These are phyloP conservation scores for Drosophila falleni DNA, from an alignment of 2,888 invertebrate genomes.

Conservation along the genomic window DNA sequence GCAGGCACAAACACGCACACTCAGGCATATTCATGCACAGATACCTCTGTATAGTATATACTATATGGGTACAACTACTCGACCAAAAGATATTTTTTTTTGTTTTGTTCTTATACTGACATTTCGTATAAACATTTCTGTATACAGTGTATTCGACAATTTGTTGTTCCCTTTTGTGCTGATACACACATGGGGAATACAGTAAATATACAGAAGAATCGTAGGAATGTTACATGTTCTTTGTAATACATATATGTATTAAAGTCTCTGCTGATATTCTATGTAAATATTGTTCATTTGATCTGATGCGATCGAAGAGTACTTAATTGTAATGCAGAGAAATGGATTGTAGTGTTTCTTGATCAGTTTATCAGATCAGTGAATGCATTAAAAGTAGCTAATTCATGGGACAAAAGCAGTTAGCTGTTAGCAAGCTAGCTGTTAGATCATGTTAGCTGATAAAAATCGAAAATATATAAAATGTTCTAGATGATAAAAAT, in stretches of 20 bases:
- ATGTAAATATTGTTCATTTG: background rate
- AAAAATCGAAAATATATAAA: too few species aligned
- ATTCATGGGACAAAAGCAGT: background rate
- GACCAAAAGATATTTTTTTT: conserved; percentile 38
- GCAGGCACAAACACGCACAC: conserved; percentile 40
- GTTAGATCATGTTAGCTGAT: too few species aligned
- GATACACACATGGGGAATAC: conserved; percentile 47
- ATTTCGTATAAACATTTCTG: conserved; percentile 71
- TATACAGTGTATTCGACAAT: conserved; percentile 49
- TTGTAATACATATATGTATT: background rate
- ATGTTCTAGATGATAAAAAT: too few species aligned
- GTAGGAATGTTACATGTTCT: conserved; percentile 40
- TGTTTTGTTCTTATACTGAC: conserved; percentile 64
- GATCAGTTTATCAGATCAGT: background rate
- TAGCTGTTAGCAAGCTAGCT: too few species aligned
- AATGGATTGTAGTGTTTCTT: background rate
- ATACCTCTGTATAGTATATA: conserved; percentile 7
- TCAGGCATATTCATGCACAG: conserved; percentile 8
- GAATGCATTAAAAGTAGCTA: background rate
- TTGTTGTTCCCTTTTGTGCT: conserved; percentile 36
- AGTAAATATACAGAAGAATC: conserved; percentile 31
- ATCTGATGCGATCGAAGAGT: background rate
- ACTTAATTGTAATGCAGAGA: background rate
- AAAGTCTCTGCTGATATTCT: background rate
- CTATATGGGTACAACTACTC: conserved; percentile 13